Conservation (phyloP, 2,888 invertebrate species). For the Hypselothyrea guttata region DNA sequence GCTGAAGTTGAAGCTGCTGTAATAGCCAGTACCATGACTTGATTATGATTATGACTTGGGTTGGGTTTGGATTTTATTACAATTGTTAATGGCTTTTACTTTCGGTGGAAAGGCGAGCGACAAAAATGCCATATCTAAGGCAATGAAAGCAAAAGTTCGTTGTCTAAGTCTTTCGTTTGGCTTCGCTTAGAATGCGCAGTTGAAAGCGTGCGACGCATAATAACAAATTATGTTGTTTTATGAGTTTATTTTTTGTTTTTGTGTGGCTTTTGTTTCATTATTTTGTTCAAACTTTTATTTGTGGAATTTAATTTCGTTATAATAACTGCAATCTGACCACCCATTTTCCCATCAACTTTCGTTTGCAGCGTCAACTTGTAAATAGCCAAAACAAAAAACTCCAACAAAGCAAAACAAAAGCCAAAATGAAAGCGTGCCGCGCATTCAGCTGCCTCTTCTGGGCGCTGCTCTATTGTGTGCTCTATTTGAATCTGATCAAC, state of each 20-base stretch:
- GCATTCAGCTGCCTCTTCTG: constrained; percentile 63
- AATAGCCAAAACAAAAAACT: too few relatives aligned
- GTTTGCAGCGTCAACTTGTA: constrained; percentile 44
- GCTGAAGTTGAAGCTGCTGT: constrained; percentile 36
- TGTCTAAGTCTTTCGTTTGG: constrained; percentile 52
- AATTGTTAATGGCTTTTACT: constrained; percentile 69
- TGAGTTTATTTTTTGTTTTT: constrained; percentile 21
- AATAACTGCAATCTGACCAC: constrained; percentile 64
- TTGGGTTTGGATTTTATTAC: constrained; percentile 39
- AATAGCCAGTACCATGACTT: constrained; percentile 55
- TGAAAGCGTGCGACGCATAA: constrained; percentile 65
- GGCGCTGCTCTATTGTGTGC: constrained; percentile 67
- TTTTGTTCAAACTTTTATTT: too few relatives aligned
- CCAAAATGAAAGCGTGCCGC: constrained; percentile 66
- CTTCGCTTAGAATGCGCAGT: constrained; percentile 52
- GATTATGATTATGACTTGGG: constrained; percentile 41
- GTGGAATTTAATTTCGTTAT: constrained; percentile 48
- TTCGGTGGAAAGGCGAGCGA: constrained; percentile 49
- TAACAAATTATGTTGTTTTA: constrained; percentile 28
- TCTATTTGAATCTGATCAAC: constrained; percentile 55
- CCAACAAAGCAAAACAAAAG: too few relatives aligned
- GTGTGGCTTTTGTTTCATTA: constrained; percentile 27
- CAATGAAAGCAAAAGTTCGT: constrained; percentile 53
- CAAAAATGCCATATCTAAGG: constrained; percentile 29
- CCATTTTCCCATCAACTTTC: constrained; percentile 61